These are phyloP conservation scores for Andrena fulva DNA, from an alignment of 2,888 invertebrate genomes.

Conservation along the genomic window DNA sequence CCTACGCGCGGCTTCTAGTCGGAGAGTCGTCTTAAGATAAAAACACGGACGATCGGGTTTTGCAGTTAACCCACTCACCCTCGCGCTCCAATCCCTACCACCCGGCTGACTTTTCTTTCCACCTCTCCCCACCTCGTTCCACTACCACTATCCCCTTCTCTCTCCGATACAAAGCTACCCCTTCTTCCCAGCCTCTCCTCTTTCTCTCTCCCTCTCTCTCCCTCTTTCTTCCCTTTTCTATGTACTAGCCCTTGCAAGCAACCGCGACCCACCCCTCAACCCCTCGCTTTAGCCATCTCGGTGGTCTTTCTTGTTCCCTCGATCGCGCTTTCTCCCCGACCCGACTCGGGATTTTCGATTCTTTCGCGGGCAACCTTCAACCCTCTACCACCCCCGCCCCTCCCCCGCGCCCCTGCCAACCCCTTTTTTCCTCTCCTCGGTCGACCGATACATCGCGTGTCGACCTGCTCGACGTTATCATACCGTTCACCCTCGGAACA, in stretches of 20 bases:
- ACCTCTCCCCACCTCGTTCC: slow-evolving; percentile 53
- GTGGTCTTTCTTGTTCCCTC: slow-evolving; percentile 45
- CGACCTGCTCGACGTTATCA: slow-evolving; percentile 74
- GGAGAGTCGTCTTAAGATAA: slow-evolving; percentile 82
- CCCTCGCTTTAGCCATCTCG: slow-evolving; percentile 45
- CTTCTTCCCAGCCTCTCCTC: slow-evolving; percentile 35
- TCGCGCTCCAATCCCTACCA: slow-evolving; percentile 59
- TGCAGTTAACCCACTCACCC: slow-evolving; percentile 81
- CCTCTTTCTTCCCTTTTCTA: slow-evolving; percentile 35
- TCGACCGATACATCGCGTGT: slow-evolving; percentile 72
- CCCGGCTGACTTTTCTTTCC: slow-evolving; percentile 60
- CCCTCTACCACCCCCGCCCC: slow-evolving; percentile 27
- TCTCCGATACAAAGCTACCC: slow-evolving; percentile 43
- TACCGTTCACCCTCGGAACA: slow-evolving; percentile 70
- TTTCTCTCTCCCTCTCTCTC: slow-evolving; percentile 23
- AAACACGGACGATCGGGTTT: slow-evolving; percentile 84
- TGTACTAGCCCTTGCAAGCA: slow-evolving; percentile 68
- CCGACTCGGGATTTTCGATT: slow-evolving; percentile 75
- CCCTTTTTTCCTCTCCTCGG: slow-evolving; percentile 65
- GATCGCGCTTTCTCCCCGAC: slow-evolving; percentile 49
- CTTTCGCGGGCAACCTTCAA: slow-evolving; percentile 79
- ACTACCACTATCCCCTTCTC: slow-evolving; percentile 61
- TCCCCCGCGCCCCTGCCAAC: slow-evolving; percentile 49
- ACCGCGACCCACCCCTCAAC: slow-evolving; percentile 60
- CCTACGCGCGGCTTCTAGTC: slow-evolving; percentile 68